Percentiles rank a stretch among this genome's conserved stretches.
These are phyloP conservation scores for Nemurella pictetii DNA, from an alignment of 2,888 invertebrate genomes.

Conservation along the genomic window DNA sequence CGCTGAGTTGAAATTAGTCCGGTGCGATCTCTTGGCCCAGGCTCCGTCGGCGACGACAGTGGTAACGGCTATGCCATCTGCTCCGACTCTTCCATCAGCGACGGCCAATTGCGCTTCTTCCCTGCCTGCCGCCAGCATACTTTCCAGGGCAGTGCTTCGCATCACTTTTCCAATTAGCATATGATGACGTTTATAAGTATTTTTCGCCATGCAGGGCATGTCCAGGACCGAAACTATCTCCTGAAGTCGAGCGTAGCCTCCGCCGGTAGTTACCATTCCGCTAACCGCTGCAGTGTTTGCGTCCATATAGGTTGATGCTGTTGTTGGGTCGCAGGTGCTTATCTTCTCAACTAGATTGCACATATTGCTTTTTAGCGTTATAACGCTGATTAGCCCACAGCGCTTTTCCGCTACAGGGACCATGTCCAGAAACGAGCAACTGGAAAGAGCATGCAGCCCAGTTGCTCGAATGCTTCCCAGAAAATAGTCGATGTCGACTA, in stretches of 20 bases:
- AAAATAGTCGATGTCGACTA: constrained; percentile 26
- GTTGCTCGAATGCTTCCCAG: not conserved
- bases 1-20: constrained; percentile 40
- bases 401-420: constrained; percentile 5
- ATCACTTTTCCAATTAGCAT: not conserved
- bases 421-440: constrained; percentile 20
- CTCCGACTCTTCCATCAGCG: constrained; percentile 43
- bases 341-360: constrained; percentile 12
- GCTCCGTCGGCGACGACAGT: constrained; percentile 46
- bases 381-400: constrained; percentile 9
- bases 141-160: not conserved
- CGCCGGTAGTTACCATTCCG: constrained; percentile 31
- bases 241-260: constrained; percentile 28
- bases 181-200: constrained; percentile 17
- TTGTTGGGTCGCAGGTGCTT: not conserved
- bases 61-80: constrained; percentile 43
- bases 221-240: constrained; percentile 24
- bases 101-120: constrained; percentile 42
- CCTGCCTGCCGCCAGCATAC: not conserved
- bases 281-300: constrained; percentile 31
- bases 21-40: constrained; percentile 45
- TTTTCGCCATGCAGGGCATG: constrained; percentile 32
- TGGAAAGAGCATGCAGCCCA: not conserved
- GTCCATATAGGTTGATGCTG: not conserved
- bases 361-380: constrained; percentile 28